Conservation (phyloP, 2,797 vertebrate species). For the Dermochelys coriacea region DNA sequence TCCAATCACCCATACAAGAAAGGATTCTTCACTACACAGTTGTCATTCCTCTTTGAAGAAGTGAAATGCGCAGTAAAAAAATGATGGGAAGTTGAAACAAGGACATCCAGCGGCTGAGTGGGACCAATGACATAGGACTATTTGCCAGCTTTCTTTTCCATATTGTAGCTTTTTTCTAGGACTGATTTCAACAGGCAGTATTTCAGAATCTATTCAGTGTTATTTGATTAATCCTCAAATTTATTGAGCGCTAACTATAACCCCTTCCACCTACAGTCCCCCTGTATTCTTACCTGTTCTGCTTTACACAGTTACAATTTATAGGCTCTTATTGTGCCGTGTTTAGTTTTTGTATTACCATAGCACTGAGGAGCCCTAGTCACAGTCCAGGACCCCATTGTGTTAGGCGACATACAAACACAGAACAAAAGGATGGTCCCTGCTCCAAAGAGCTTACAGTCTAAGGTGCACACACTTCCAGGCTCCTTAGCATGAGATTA, state of each 20-base stretch:
- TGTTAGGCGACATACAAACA: neutral
- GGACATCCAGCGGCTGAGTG: neutral
- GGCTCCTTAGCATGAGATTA: neutral
- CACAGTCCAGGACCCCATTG: neutral
- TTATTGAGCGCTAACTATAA: slow-evolving; percentile 37
- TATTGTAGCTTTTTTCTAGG: neutral
- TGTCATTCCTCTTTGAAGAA: neutral
- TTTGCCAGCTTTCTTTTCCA: neutral
- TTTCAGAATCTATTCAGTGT: neutral
- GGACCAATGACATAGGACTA: neutral
- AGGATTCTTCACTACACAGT: neutral
- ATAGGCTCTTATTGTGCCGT: slow-evolving; percentile 19
- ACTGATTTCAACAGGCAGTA: neutral
- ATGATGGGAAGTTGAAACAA: neutral
- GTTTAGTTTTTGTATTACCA: neutral
- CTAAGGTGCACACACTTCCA: neutral
- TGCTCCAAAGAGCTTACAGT: neutral
- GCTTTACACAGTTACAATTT: neutral
- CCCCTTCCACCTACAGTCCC: no score
- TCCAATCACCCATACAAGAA: neutral
- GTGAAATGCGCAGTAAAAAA: neutral
- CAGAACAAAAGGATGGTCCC: neutral
- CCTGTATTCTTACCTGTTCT: slow-evolving; percentile 17
- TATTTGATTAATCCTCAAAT: slow-evolving; percentile 26
- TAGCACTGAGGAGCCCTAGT: neutral